phyloP scores from a whole-genome alignment of 2,888 invertebrate species.

The Euproctis similis region DNA sequence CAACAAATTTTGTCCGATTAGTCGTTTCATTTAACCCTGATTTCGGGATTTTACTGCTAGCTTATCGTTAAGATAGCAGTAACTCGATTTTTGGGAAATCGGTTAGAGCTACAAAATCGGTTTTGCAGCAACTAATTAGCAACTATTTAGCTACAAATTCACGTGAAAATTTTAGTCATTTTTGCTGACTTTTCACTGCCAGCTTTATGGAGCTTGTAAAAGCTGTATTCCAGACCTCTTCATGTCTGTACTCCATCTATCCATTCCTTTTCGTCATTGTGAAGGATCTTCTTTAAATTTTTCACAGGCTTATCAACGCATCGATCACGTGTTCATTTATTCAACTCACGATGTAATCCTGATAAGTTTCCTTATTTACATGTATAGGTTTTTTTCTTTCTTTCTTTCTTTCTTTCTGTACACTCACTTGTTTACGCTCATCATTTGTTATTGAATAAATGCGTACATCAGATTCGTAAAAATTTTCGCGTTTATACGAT shows the following conservation, averaged over 20 bases:
- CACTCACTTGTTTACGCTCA: too few species aligned
- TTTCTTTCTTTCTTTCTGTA: slow-evolving; percentile 50
- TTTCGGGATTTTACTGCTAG: too few species aligned
- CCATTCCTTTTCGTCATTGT: slow-evolving; percentile 46
- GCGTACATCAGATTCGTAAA: slow-evolving; percentile 27
- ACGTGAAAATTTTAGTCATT: too few species aligned
- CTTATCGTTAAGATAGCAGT: too few species aligned
- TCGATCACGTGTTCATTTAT: slow-evolving; percentile 65
- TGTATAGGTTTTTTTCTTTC: slow-evolving; percentile 53
- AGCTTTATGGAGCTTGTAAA: too few species aligned
- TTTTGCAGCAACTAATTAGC: too few species aligned
- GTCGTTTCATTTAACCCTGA: too few species aligned
- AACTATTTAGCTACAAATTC: too few species aligned
- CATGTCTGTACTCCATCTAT: slow-evolving; percentile 41
- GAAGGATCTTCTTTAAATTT: slow-evolving; percentile 53
- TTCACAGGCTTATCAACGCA: slow-evolving; percentile 64
- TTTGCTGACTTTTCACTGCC: too few species aligned
- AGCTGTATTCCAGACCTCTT: slow-evolving; percentile 44
- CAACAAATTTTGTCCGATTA: too few species aligned
- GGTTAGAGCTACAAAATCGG: too few species aligned
- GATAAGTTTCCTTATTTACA: slow-evolving; percentile 64
- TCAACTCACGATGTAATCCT: slow-evolving; percentile 62
- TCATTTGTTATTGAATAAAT: slow-evolving; percentile 50
- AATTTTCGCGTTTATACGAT: slow-evolving; percentile 26
- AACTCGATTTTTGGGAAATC: too few species aligned